phyloP scores from a whole-genome alignment of 2,888 invertebrate genomes.

The Saturnia pavonia region DNA sequence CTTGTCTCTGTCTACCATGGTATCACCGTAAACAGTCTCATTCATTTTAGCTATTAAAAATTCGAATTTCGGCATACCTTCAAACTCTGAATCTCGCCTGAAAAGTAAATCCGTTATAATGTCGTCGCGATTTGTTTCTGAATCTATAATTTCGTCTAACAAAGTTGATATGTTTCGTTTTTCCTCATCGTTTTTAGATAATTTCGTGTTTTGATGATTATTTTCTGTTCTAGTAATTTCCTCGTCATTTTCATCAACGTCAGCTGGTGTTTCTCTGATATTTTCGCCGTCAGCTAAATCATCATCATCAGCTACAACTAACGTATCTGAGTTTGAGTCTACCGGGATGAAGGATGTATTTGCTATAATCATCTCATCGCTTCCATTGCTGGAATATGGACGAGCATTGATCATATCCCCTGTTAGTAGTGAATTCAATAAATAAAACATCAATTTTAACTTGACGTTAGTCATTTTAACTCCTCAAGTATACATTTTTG shows the following conservation, averaged over 20 bases:
- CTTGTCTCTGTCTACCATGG: slow-evolving; percentile 47
- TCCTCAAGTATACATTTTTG: background rate
- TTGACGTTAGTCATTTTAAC: slow-evolving; percentile 74
- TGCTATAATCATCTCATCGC: slow-evolving; percentile 55
- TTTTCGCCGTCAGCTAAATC: slow-evolving; percentile 19
- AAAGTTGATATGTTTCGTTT: slow-evolving; percentile 74
- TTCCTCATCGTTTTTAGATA: slow-evolving; percentile 22
- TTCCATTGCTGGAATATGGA: slow-evolving; percentile 58
- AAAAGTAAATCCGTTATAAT: slow-evolving; percentile 71
- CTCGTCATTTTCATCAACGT: slow-evolving; percentile 62
- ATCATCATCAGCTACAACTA: slow-evolving; percentile 64
- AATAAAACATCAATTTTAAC: slow-evolving; percentile 74
- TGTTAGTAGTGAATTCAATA: slow-evolving; percentile 64
- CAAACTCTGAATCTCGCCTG: slow-evolving; percentile 64
- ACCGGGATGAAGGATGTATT: slow-evolving; percentile 68
- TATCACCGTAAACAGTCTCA: slow-evolving; percentile 55
- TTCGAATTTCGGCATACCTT: slow-evolving; percentile 66
- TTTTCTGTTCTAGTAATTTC: slow-evolving; percentile 46
- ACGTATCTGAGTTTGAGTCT: slow-evolving; percentile 68
- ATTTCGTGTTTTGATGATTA: slow-evolving; percentile 23
- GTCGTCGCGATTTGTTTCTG: slow-evolving; percentile 74
- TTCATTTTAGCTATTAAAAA: slow-evolving; percentile 72
- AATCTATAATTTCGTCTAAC: slow-evolving; percentile 73
- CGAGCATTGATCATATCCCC: slow-evolving; percentile 67
- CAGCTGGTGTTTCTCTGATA: slow-evolving; percentile 64